Percentiles rank a stretch among this genome's conserved stretches.
phyloP scores from a whole-genome alignment of 2,797 vertebrate species.

The Psittacula echo region DNA sequence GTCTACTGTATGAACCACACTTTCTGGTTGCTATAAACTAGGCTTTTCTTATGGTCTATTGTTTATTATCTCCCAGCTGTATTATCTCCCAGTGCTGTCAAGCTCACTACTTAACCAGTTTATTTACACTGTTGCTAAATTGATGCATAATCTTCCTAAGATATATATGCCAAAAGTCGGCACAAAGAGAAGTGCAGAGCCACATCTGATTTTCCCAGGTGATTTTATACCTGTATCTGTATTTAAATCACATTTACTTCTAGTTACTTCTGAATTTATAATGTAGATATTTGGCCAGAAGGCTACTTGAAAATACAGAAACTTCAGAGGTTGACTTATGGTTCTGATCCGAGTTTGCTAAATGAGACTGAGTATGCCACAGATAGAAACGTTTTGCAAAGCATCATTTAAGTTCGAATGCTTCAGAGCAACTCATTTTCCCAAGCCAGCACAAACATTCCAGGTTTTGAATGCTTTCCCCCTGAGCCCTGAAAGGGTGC shows the following conservation, averaged over 20 bases:
- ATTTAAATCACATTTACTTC: background rate
- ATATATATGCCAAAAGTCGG: background rate
- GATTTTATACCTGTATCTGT: background rate
- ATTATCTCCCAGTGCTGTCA: constrained; percentile 7
- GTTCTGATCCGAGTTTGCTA: background rate
- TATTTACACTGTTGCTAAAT: constrained; percentile 40
- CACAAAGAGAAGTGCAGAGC: background rate
- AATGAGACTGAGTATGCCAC: background rate
- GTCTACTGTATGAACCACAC: background rate
- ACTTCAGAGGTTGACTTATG: background rate
- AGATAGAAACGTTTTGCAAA: background rate
- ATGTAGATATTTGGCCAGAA: background rate
- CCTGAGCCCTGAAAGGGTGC: background rate
- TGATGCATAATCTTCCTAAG: constrained; percentile 15
- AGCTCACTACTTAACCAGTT: constrained; percentile 26
- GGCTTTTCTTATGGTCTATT: background rate
- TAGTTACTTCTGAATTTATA: background rate
- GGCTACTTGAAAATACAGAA: background rate
- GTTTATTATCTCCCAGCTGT: constrained; percentile 6
- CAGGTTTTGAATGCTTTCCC: background rate
- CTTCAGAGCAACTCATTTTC: background rate
- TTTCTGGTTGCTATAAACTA: background rate
- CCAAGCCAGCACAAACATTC: background rate
- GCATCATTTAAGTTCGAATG: background rate
- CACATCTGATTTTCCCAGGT: background rate